Conservation (phyloP, 2,888 invertebrate species). For the Boloria euphrosyne region DNA sequence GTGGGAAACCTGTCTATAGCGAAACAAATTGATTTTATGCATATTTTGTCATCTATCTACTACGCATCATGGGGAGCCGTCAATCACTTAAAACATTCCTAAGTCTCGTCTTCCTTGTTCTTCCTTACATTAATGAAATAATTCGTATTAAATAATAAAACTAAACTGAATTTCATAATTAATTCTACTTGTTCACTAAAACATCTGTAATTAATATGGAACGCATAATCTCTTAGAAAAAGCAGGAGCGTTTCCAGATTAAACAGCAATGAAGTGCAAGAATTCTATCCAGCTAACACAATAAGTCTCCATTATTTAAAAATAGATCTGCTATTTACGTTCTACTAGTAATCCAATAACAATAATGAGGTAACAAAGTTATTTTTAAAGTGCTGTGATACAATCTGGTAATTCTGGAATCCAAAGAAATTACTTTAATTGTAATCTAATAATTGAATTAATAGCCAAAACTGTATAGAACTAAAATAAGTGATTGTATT, state of each 20-base stretch:
- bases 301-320: constrained; percentile 10
- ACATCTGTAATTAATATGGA: too few species aligned
- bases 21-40: constrained; percentile 23
- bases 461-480: not conserved
- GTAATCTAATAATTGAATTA: not conserved
- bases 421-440: not conserved
- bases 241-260: not conserved
- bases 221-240: too few species aligned
- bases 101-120: too few species aligned
- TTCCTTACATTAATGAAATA: too few species aligned
- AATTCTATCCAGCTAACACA: constrained; percentile 2
- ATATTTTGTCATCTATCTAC: constrained; percentile 17
- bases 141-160: too few species aligned
- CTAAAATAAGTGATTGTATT: constrained; percentile 7
- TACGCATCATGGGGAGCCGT: not conserved
- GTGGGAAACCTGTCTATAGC: constrained; percentile 62
- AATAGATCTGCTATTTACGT: constrained; percentile 12
- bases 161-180: too few species aligned
- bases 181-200: too few species aligned
- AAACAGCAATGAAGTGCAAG: too few species aligned
- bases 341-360: constrained; percentile 12
- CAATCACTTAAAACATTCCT: not conserved
- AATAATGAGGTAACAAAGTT: constrained; percentile 11
- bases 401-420: not conserved
- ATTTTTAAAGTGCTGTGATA: not conserved